A percentile compares a stretch with the other conserved stretches of the same genome.
Evolutionary conservation across 2,797 vertebrate genomes (phyloP).

Genomic region (Microchirus variegatus): DNA sequence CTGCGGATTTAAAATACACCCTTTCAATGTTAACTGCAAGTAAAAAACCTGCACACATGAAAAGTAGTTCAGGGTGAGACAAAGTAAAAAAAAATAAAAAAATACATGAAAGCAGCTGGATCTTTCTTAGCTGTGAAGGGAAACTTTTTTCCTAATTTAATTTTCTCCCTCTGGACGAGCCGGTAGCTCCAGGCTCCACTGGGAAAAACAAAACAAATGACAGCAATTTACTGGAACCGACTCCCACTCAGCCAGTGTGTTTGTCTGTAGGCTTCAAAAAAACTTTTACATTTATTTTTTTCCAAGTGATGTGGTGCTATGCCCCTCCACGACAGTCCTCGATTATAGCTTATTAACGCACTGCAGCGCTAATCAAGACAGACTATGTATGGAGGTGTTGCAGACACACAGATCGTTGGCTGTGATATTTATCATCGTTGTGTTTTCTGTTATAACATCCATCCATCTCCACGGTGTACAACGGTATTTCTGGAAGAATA

Average conservation of each 20-base stretch:
- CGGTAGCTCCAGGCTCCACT: background rate
- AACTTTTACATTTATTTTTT: background rate
- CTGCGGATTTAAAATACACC: background rate
- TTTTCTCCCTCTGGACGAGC: slow-evolving; percentile 31
- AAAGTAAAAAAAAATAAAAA: background rate
- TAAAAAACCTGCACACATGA: background rate
- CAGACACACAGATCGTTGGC: slow-evolving; percentile 4
- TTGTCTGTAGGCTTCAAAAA: background rate
- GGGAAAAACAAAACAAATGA: slow-evolving; percentile 43
- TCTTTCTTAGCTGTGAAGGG: slow-evolving; percentile 6
- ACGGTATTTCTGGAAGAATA: slow-evolving; percentile 33
- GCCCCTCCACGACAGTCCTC: background rate
- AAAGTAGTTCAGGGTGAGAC: background rate
- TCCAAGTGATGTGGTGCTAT: background rate
- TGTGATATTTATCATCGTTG: slow-evolving; percentile 33
- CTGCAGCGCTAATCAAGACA: background rate
- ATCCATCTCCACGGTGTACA: slow-evolving; percentile 42
- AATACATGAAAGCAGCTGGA: slow-evolving; percentile 4
- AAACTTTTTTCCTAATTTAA: slow-evolving; percentile 34
- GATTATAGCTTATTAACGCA: background rate
- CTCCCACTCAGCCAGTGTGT: slow-evolving; percentile 3
- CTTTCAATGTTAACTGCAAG: background rate
- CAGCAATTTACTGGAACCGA: slow-evolving; percentile 29
- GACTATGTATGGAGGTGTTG: slow-evolving; percentile 7
- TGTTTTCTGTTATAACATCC: slow-evolving; percentile 35